These are phyloP conservation scores for Strigops habroptila DNA, from an alignment of 2,113 vertebrate genomes.

Conservation along the genomic window DNA sequence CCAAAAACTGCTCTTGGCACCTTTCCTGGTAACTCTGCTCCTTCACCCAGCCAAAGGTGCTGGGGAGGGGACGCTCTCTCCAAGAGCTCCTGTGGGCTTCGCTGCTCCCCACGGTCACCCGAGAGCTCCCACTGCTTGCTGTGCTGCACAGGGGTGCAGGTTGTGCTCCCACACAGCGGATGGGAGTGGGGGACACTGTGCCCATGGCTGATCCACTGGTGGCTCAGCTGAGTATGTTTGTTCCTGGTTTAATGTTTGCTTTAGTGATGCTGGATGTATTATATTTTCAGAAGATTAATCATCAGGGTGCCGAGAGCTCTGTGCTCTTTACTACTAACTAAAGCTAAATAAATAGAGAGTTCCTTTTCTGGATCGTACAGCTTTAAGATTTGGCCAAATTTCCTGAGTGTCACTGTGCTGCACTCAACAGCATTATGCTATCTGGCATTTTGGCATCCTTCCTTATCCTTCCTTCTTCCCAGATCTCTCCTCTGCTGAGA, in stretches of 20 bases:
- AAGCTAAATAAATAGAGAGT: neutral
- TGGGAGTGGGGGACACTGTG: neutral
- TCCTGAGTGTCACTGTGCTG: fast-evolving
- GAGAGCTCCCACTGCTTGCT: neutral
- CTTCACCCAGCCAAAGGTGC: neutral
- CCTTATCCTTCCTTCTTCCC: neutral
- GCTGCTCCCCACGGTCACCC: neutral
- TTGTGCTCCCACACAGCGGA: neutral
- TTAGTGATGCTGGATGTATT: neutral
- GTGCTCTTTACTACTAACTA: neutral
- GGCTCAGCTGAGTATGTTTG: neutral
- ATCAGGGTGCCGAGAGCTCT: neutral
- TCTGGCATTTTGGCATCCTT: neutral
- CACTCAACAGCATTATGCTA: neutral
- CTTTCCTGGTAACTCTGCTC: neutral
- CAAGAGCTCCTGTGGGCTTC: neutral
- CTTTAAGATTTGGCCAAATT: neutral
- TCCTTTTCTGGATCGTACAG: neutral
- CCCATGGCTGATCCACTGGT: neutral
- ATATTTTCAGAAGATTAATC: neutral
- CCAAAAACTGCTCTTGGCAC: neutral
- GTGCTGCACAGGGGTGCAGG: neutral
- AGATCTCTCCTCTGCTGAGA: neutral
- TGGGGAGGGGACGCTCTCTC: neutral
- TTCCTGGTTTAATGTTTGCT: neutral